These are phyloP conservation scores for Sebastolobus alascanus DNA, from an alignment of 2,797 vertebrate species.

Conservation along the genomic window DNA sequence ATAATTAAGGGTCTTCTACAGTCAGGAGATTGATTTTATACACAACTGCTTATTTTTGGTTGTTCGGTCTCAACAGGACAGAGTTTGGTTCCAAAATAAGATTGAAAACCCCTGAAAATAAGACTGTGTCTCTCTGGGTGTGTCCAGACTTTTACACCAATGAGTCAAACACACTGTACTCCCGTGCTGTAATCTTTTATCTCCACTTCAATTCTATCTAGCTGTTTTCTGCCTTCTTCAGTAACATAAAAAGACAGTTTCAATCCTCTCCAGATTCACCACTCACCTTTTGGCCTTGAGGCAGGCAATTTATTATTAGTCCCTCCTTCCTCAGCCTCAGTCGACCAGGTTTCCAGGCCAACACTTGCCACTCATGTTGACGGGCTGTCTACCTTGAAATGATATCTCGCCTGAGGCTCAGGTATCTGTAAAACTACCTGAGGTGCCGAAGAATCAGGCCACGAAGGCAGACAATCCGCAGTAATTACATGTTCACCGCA, in stretches of 20 bases:
- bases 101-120: background rate
- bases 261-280: conserved; percentile 11
- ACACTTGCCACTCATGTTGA: conserved; percentile 53
- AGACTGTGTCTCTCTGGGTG: background rate
- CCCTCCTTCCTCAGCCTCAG: conserved; percentile 27
- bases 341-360: conserved; percentile 23
- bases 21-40: conserved; percentile 1
- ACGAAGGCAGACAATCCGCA: background rate
- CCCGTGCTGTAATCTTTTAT: conserved; percentile 1
- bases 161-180: background rate
- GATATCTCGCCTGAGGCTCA: conserved; percentile 42
- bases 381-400: conserved; percentile 43
- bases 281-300: conserved; percentile 36
- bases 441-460: conserved; percentile 13
- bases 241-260: background rate
- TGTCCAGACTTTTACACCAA: background rate
- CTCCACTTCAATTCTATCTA: background rate
- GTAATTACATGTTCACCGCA: conserved; percentile 28
- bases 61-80: background rate
- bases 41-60: conserved; percentile 1
- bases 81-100: background rate
- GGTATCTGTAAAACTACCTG: conserved; percentile 30
- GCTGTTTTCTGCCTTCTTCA: conserved; percentile 7
- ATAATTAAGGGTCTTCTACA: background rate
- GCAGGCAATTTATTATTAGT: conserved; percentile 38